A percentile compares a stretch with the other conserved stretches of the same genome.
Evolutionary conservation across 2,888 invertebrate genomes (phyloP).

Genomic region (Eustalomyia histrio): DNA sequence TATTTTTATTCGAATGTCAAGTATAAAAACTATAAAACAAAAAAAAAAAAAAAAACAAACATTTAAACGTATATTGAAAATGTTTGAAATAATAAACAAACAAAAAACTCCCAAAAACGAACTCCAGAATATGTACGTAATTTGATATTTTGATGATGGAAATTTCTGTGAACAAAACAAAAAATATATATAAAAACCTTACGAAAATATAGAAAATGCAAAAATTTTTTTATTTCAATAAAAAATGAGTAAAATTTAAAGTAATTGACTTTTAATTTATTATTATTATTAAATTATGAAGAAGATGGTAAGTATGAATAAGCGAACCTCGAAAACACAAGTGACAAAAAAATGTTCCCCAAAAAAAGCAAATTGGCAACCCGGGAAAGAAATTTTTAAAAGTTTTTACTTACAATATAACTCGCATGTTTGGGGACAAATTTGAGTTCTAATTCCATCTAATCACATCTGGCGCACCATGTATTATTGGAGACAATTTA

Average conservation of each 20-base stretch:
- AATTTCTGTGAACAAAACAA: constrained; percentile 76
- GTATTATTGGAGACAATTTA: no score
- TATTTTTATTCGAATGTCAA: constrained; percentile 68
- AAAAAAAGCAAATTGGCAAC: no score
- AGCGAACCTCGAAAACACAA: no score
- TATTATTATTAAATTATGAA: neutral
- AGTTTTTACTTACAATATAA: no score
- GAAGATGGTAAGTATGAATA: constrained; percentile 10
- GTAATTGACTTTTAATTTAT: constrained; percentile 42
- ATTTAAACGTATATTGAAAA: constrained; percentile 45
- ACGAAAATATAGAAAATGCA: constrained; percentile 66
- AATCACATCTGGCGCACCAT: no score
- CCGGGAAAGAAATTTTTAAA: no score
- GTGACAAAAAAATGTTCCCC: no score
- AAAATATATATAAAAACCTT: constrained; percentile 31
- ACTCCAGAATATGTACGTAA: constrained; percentile 75
- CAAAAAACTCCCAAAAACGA: constrained; percentile 58
- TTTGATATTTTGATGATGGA: constrained; percentile 76
- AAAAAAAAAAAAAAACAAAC: constrained; percentile 57
- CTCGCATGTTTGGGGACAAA: no score
- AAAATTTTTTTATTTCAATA: constrained; percentile 69
- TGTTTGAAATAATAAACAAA: constrained; percentile 51
- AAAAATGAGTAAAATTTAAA: constrained; percentile 69
- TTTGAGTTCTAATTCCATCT: no score
- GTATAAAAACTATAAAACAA: constrained; percentile 58